Evolutionary conservation across 2,888 invertebrate genomes (phyloP).

Genomic region (Hyalella azteca): DNA sequence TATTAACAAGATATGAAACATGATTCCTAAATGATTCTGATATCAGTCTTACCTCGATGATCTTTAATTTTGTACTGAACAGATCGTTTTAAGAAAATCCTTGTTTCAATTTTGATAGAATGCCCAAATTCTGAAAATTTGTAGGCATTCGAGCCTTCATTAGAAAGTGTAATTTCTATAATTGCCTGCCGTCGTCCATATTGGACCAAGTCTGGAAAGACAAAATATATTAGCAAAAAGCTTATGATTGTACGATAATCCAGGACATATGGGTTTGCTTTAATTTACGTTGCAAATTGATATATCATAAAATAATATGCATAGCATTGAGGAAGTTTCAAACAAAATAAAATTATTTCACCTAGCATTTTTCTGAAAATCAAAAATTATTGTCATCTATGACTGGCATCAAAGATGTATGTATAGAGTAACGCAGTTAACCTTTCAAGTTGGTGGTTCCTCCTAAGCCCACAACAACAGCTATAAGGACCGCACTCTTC

Average conservation of each 20-base stretch:
- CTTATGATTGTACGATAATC: no score
- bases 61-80: slow-evolving; percentile 76
- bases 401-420: no score
- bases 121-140: slow-evolving; percentile 70
- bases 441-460: slow-evolving; percentile 80
- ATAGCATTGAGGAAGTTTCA: no score
- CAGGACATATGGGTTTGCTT: no score
- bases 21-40: no score
- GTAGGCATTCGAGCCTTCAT: slow-evolving; percentile 75
- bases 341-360: no score
- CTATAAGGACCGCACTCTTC: slow-evolving; percentile 92
- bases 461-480: slow-evolving; percentile 81
- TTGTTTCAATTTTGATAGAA: slow-evolving; percentile 64
- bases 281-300: no score
- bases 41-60: slow-evolving; percentile 69
- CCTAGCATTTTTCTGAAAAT: no score
- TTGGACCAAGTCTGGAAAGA: slow-evolving; percentile 72
- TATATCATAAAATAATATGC: no score
- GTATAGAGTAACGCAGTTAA: slow-evolving; percentile 62
- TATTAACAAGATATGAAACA: no score
- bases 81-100: slow-evolving; percentile 65
- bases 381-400: no score
- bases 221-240: not conserved
- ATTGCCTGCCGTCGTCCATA: slow-evolving; percentile 75
- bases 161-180: slow-evolving; percentile 77